Percentiles rank a stretch among this genome's conserved stretches.
Evolutionary conservation across 2,888 invertebrate genomes (phyloP).

Genomic region (Drosophila hamatofila): DNA sequence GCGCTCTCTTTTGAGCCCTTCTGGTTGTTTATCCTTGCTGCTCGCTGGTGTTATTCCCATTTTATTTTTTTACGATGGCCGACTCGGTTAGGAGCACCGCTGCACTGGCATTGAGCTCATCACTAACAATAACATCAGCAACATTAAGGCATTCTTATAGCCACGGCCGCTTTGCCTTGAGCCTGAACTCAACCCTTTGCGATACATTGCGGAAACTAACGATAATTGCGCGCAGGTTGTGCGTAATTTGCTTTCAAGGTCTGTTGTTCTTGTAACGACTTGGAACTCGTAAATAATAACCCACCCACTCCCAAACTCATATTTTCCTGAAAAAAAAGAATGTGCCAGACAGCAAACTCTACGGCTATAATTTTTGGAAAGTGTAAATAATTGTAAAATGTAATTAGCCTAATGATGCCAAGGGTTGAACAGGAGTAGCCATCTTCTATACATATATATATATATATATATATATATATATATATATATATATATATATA

Average conservation of each 20-base stretch:
- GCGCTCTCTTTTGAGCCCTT: slow-evolving; percentile 11
- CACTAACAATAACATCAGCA: slow-evolving; percentile 28
- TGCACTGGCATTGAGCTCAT: slow-evolving; percentile 66
- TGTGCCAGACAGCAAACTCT: slow-evolving; percentile 48
- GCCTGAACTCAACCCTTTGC: slow-evolving; percentile 67
- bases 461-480: background rate
- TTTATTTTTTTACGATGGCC: slow-evolving; percentile 74
- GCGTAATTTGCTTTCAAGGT: slow-evolving; percentile 77
- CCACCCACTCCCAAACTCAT: slow-evolving; percentile 38
- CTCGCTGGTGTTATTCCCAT: slow-evolving; percentile 46
- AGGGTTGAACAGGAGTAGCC: background rate
- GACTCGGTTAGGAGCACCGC: slow-evolving; percentile 43
- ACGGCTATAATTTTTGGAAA: slow-evolving; percentile 57
- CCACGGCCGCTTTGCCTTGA: slow-evolving; percentile 12
- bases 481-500: background rate
- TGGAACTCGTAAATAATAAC: slow-evolving; percentile 66
- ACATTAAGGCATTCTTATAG: slow-evolving; percentile 42
- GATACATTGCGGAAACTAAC: slow-evolving; percentile 62
- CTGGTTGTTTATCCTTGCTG: slow-evolving; percentile 54
- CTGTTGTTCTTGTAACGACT: slow-evolving; percentile 67
- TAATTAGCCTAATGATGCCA: slow-evolving; percentile 14
- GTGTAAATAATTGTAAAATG: slow-evolving; percentile 72
- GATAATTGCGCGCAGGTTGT: slow-evolving; percentile 80
- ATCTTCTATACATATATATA: too few species aligned
- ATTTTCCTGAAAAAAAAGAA: slow-evolving; percentile 57